Evolutionary conservation across 2,888 invertebrate genomes (phyloP), one percentile per base, ranked within the genome.

Genomic region (Andrena flavipes): DNA sequence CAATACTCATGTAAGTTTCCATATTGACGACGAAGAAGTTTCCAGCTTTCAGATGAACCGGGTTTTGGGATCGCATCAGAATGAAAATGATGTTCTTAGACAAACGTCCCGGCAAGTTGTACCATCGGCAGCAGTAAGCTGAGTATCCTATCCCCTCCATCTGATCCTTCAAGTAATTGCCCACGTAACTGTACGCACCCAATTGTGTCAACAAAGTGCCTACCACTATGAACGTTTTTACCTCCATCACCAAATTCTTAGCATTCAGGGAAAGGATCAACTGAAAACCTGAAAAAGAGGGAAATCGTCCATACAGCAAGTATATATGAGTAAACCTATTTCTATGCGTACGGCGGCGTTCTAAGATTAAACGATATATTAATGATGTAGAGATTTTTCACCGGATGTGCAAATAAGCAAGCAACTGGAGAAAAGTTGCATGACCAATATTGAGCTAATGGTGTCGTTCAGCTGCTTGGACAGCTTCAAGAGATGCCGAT

Each of bases 401-500:
- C 78, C 78, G 23, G n/a, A 23, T 16, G 42, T 26, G 54, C 62
- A 68, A n/a, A 78, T 78, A 4, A 78, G 67, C 3, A 76, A 0
- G 29, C 51, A 68, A 20, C 78, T 76, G 6, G 67, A n/a, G 4
- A 68, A 76, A 7, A 78, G 10, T 2, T 78, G 76, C 0, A 67
- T 7, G 0, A 76, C 3, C n/a, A 78, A 33, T 42, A 76, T 16
- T 3, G 5, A 33, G 2, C 82, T 84, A 20, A 88, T 78, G 0
- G 83, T 79, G 1, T 84, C 33, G 42, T 87, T 80, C 13, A 92
- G n/a, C 63, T 80, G 63, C 5, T 81, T 23, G 4, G 78, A 69
- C 4, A 90, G 2, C 0, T 68, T 42, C 7, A 91, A n/a, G 0
- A 92, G 62, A 7, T 84, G 73, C 10, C 33, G 16, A 23, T 92